phyloP scores from a whole-genome alignment of 2,888 invertebrate genomes.

The Mallateleia sp. region DNA sequence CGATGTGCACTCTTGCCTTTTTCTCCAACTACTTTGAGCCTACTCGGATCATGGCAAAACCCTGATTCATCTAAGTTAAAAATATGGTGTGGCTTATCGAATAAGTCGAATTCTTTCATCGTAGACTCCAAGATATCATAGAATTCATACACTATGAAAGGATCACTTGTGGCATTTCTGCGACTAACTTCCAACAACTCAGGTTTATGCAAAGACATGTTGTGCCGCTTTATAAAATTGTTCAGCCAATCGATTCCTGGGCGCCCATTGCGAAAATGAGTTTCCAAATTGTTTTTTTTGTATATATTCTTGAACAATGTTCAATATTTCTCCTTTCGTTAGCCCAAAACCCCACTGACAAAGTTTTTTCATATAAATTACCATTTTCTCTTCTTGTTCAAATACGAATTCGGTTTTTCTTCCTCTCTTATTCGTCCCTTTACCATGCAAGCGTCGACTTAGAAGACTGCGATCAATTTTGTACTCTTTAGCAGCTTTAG shows the following conservation, averaged over 20 bases:
- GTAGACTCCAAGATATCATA: conserved; percentile 32
- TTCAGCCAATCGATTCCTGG: conserved; percentile 29
- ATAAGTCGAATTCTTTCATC: background rate
- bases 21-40: conserved; percentile 35
- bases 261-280: background rate
- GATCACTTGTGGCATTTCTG: conserved; percentile 41
- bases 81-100: conserved; percentile 13
- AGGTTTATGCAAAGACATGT: conserved; percentile 18
- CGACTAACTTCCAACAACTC: conserved; percentile 19
- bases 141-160: conserved; percentile 41
- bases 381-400: conserved; percentile 23
- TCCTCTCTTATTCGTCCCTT: conserved; percentile 35
- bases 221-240: conserved; percentile 24
- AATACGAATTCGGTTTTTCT: conserved; percentile 39
- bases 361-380: conserved; percentile 31
- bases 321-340: conserved; percentile 15
- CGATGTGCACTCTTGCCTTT: conserved; percentile 30
- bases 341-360: conserved; percentile 47
- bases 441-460: conserved; percentile 35
- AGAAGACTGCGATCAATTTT: conserved; percentile 36
- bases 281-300: conserved; percentile 1
- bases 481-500: conserved; percentile 22
- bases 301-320: conserved; percentile 37
- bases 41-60: conserved; percentile 34
- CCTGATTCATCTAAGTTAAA: conserved; percentile 51